Evolutionary conservation across 2,888 invertebrate species (phyloP).

Genomic region (Xestia sexstrigata): DNA sequence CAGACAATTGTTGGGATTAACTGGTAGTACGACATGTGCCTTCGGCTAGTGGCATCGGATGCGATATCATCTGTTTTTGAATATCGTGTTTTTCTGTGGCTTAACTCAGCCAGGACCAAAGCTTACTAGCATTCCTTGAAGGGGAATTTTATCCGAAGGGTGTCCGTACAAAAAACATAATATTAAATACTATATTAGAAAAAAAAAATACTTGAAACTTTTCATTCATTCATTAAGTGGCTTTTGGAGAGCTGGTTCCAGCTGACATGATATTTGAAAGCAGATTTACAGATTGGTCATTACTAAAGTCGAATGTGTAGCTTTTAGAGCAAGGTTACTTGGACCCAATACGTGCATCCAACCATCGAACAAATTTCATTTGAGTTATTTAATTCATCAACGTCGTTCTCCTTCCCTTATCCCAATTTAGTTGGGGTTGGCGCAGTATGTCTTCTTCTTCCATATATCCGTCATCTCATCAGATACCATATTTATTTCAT

Average conservation of each 20-base stretch:
- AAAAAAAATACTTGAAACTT: no score
- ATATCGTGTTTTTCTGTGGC: background rate
- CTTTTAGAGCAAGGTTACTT: background rate
- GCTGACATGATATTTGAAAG: background rate
- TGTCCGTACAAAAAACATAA: no score
- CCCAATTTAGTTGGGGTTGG: no score
- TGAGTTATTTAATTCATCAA: background rate
- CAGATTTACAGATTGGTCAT: background rate
- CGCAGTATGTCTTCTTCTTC: no score
- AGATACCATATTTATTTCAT: background rate
- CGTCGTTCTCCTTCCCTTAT: no score
- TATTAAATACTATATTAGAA: no score
- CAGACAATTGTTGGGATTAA: slow-evolving; percentile 10
- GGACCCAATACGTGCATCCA: background rate
- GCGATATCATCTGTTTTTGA: background rate
- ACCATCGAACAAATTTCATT: background rate
- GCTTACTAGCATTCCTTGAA: no score
- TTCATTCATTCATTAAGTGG: no score
- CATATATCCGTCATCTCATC: no score
- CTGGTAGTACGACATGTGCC: background rate
- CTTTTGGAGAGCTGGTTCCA: background rate
- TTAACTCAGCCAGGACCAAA: no score
- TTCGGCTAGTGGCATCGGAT: background rate
- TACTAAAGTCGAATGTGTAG: background rate
- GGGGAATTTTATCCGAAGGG: no score